phyloP scores from a whole-genome alignment of 2,797 vertebrate genomes.

The Microhierax caerulescens region DNA sequence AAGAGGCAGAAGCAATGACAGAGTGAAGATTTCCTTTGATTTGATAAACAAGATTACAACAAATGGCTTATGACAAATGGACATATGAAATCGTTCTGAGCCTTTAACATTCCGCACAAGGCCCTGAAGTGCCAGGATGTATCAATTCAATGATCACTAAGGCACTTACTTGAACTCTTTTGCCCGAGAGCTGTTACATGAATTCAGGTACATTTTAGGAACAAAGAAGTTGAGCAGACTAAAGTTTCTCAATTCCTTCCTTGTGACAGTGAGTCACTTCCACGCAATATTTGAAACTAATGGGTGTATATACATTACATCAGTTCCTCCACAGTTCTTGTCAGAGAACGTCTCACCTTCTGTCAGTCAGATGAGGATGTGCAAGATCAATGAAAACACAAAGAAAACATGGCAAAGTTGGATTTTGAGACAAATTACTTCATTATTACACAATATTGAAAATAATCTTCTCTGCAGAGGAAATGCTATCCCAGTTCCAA shows the following conservation, averaged over 20 bases:
- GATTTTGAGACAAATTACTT: slow-evolving; percentile 6
- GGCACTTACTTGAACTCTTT: slow-evolving; percentile 71
- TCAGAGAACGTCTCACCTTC: slow-evolving; percentile 25
- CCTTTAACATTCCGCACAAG: not conserved
- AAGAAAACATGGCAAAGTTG: slow-evolving; percentile 25
- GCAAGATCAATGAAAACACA: slow-evolving; percentile 2
- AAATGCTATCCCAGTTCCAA: not conserved
- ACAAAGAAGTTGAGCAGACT: not conserved
- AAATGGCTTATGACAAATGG: not conserved
- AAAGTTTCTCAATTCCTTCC: slow-evolving; percentile 27
- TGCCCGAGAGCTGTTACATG: not conserved
- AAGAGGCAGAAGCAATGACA: not conserved
- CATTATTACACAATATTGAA: not conserved
- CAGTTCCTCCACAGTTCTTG: slow-evolving; percentile 10
- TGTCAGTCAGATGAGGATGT: not conserved
- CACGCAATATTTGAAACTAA: not conserved
- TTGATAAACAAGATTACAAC: not conserved
- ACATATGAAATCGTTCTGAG: not conserved
- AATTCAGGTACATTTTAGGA: slow-evolving; percentile 8
- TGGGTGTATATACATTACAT: not conserved
- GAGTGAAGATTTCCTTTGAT: not conserved
- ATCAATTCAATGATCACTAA: slow-evolving; percentile 54
- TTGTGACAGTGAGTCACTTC: slow-evolving; percentile 14
- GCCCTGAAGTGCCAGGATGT: slow-evolving; percentile 28
- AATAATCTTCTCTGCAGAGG: slow-evolving; percentile 4